Evolutionary conservation across 2,888 invertebrate species (phyloP).

Genomic region (Idaea biselata): DNA sequence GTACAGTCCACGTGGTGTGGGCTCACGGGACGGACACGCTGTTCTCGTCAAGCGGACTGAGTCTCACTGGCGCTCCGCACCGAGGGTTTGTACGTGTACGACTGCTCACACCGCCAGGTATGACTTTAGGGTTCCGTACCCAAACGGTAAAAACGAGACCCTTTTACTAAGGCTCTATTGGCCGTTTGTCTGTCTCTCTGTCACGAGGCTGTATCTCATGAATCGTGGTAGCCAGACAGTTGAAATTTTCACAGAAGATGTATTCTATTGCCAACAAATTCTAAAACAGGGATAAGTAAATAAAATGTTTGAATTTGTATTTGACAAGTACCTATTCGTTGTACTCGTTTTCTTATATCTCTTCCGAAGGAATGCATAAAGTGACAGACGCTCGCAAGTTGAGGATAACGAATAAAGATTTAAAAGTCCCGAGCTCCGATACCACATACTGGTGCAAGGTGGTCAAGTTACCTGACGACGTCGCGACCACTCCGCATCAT

Average conservation of each 20-base stretch:
- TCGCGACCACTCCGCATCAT: slow-evolving; percentile 85
- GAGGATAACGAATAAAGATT: slow-evolving; percentile 82
- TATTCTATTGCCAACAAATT: too few relatives aligned
- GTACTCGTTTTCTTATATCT: too few relatives aligned
- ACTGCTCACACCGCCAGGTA: slow-evolving; percentile 67
- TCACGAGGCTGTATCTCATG: too few relatives aligned
- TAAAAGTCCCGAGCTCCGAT: slow-evolving; percentile 89
- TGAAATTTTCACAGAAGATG: too few relatives aligned
- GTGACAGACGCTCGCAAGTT: slow-evolving; percentile 74
- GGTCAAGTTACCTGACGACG: slow-evolving; percentile 86
- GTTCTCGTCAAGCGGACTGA: slow-evolving; percentile 84
- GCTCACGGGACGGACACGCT: slow-evolving; percentile 88
- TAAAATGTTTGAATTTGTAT: too few relatives aligned
- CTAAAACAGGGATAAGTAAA: too few relatives aligned
- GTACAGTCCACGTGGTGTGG: slow-evolving; percentile 94
- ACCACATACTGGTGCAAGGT: slow-evolving; percentile 99
- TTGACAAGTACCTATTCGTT: too few relatives aligned
- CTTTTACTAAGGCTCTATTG: too few relatives aligned
- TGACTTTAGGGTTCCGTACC: not conserved
- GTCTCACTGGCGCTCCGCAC: slow-evolving; percentile 76
- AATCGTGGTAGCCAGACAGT: too few relatives aligned
- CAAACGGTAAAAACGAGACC: too few relatives aligned
- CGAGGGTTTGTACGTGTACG: slow-evolving; percentile 90
- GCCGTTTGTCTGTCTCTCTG: too few relatives aligned
- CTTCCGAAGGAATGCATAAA: slow-evolving; percentile 43